Conservation (phyloP, 1,140 invertebrate species). For the Muscidifurax raptorellus region DNA sequence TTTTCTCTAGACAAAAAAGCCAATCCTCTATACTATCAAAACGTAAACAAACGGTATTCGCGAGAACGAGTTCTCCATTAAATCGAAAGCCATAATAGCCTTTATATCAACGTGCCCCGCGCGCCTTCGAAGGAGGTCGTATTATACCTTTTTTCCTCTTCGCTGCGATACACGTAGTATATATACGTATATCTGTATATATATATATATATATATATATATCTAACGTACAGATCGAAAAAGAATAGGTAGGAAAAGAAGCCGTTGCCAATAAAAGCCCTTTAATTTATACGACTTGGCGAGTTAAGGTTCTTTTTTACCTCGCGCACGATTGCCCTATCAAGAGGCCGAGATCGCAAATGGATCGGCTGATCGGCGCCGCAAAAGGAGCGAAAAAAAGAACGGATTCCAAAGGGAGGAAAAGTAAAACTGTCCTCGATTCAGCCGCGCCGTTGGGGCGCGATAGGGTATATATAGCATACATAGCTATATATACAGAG, state of each 20-base stretch:
- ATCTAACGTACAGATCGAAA: not conserved
- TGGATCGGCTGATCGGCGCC: conserved; percentile 26
- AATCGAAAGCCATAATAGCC: conserved; percentile 6
- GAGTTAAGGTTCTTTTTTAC: conserved; percentile 27
- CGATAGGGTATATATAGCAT: not conserved
- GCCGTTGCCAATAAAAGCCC: conserved; percentile 20
- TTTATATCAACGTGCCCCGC: conserved; percentile 27
- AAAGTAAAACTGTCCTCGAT: conserved; percentile 61
- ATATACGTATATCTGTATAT: not conserved
- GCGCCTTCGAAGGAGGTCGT: not conserved
- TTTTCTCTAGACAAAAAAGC: not conserved
- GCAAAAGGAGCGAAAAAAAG: conserved; percentile 55
- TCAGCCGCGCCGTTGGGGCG: not conserved
- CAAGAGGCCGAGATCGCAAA: conserved; percentile 31
- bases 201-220: not conserved
- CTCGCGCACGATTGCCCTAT: conserved; percentile 17
- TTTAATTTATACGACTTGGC: conserved; percentile 44
- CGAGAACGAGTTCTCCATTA: not conserved
- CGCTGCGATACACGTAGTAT: not conserved
- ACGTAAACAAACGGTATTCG: conserved; percentile 20
- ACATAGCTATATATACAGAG: not conserved
- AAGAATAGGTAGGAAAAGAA: conserved; percentile 20
- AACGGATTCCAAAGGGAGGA: conserved; percentile 50
- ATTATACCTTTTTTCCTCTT: not conserved
- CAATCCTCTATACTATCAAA: conserved; percentile 13